These are phyloP conservation scores for Mellivora capensis DNA, from an alignment of 2,113 vertebrate species.

Conservation along the genomic window DNA sequence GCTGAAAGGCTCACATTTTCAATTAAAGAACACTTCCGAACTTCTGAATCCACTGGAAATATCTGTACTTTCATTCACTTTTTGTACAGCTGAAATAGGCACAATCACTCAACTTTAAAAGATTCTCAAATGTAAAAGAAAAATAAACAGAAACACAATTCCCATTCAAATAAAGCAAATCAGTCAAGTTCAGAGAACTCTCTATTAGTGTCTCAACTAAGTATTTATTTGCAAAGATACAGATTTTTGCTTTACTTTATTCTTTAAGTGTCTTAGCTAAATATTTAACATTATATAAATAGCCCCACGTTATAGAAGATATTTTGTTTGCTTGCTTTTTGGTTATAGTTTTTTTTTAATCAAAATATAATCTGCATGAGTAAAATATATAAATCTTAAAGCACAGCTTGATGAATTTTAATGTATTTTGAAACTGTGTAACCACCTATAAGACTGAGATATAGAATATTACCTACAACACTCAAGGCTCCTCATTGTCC, in stretches of 20 bases:
- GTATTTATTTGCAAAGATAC: not conserved
- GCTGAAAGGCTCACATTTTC: not conserved
- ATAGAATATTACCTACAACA: not conserved
- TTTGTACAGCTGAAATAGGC: not conserved
- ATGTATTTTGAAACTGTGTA: not conserved
- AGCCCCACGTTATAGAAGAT: not conserved
- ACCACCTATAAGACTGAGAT: not conserved
- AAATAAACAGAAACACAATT: not conserved
- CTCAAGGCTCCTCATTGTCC: not conserved
- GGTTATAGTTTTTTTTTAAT: not conserved
- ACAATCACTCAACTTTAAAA: not conserved
- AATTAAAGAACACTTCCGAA: not conserved
- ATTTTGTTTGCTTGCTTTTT: not conserved
- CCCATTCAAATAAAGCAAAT: not conserved
- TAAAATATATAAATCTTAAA: not conserved
- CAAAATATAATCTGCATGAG: not conserved
- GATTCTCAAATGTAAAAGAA: not conserved
- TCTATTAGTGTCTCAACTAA: not conserved
- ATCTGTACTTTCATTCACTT: not conserved
- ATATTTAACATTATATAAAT: conserved; percentile 3
- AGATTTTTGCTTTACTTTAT: not conserved
- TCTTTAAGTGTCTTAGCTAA: not conserved
- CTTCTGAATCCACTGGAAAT: not conserved
- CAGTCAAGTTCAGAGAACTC: not conserved
- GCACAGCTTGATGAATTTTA: not conserved